These are phyloP conservation scores for Perdita meconis DNA, from an alignment of 2,888 invertebrate species.

Conservation along the genomic window DNA sequence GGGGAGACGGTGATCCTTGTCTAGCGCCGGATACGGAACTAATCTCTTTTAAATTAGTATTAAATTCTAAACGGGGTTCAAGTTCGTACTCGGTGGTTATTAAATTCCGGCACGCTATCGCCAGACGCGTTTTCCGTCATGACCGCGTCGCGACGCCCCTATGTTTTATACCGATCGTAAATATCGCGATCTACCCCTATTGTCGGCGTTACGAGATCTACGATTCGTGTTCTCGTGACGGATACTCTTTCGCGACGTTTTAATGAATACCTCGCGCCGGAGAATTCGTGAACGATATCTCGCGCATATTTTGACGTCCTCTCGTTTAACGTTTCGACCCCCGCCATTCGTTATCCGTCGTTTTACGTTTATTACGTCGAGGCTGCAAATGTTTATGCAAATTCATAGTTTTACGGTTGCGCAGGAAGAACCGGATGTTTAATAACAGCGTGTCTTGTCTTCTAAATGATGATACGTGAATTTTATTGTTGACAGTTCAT, in stretches of 20 bases:
- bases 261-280: neutral
- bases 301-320: neutral
- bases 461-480: too few relatives aligned
- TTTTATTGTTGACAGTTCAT: too few relatives aligned
- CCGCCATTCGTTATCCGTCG: too few relatives aligned
- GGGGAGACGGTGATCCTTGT: constrained; percentile 69
- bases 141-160: constrained; percentile 8
- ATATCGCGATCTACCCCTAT: constrained; percentile 63
- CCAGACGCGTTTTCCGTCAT: constrained; percentile 37
- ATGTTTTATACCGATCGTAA: constrained; percentile 68
- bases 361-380: too few relatives aligned
- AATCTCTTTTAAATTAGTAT: constrained; percentile 80
- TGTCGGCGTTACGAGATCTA: constrained; percentile 32
- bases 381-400: too few relatives aligned
- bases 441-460: too few relatives aligned
- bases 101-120: constrained; percentile 70
- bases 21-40: constrained; percentile 72
- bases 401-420: too few relatives aligned
- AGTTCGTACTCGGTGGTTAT: constrained; percentile 67
- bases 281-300: too few relatives aligned
- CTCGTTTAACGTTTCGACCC: neutral
- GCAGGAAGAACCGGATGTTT: too few relatives aligned
- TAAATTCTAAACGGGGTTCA: constrained; percentile 72
- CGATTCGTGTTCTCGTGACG: neutral
- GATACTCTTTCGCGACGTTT: neutral